A percentile compares a stretch with the other conserved stretches of the same genome.
Conservation (phyloP, 2,888 invertebrate genomes). For the Chloroclystis v-ata region DNA sequence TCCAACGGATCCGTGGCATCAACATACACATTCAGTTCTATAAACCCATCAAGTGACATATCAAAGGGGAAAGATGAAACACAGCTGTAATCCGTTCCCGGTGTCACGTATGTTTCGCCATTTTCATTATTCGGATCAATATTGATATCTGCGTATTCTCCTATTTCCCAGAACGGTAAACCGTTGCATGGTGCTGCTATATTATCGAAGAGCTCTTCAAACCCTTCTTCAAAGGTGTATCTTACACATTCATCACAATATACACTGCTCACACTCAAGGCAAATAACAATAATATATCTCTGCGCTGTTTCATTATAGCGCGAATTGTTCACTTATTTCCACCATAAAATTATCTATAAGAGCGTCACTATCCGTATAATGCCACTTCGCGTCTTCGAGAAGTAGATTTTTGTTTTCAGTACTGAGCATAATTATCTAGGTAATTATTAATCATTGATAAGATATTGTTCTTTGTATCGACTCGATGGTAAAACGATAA, state of each 20-base stretch:
- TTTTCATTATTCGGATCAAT: constrained; percentile 30
- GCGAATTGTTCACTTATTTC: background rate
- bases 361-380: constrained; percentile 8
- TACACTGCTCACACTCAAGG: constrained; percentile 30
- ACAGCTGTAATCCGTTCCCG: constrained; percentile 28
- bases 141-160: constrained; percentile 27
- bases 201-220: constrained; percentile 35
- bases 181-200: constrained; percentile 30
- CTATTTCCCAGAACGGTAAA: constrained; percentile 34
- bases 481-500: constrained; percentile 21
- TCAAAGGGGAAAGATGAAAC: constrained; percentile 35
- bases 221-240: constrained; percentile 44
- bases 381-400: constrained; percentile 3
- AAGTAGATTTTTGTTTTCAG: constrained; percentile 34
- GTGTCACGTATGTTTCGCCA: constrained; percentile 38
- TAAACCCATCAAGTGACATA: constrained; percentile 36
- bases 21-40: constrained; percentile 48
- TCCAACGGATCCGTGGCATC: constrained; percentile 29
- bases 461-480: constrained; percentile 36
- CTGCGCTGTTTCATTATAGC: constrained; percentile 27
- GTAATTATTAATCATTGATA: constrained; percentile 35
- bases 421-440: constrained; percentile 13
- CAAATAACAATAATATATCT: constrained; percentile 22
- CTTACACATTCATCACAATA: constrained; percentile 40
- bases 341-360: background rate